A percentile compares a stretch with the other conserved stretches of the same genome.
phyloP scores from a whole-genome alignment of 2,113 vertebrate species.

The Aphyosemion australe region DNA sequence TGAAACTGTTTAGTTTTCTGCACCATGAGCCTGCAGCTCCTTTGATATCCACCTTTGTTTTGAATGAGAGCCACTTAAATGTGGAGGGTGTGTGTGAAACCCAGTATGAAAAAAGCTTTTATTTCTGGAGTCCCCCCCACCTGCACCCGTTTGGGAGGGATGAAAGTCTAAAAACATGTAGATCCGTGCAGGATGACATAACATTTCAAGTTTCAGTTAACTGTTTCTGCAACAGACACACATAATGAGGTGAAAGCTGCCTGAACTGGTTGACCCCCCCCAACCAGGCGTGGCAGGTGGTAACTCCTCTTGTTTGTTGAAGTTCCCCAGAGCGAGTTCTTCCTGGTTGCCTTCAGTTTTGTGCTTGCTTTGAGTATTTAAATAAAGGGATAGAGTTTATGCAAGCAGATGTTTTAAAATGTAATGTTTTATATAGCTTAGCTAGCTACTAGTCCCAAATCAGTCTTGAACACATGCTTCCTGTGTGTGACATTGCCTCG shows the following conservation, averaged over 20 bases:
- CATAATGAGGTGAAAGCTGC: not conserved
- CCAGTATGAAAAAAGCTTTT: conserved; percentile 14
- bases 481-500: too few relatives aligned
- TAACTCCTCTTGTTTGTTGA: not conserved
- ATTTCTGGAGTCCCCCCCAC: not conserved
- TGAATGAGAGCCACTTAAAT: conserved; percentile 11
- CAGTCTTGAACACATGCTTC: too few relatives aligned
- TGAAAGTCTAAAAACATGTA: not conserved
- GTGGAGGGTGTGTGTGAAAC: conserved; percentile 14
- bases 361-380: too few relatives aligned
- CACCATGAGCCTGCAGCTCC: not conserved
- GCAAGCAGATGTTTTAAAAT: too few relatives aligned
- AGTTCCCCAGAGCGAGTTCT: not conserved
- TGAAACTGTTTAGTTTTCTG: not conserved
- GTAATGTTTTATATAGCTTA: too few relatives aligned
- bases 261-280: not conserved
- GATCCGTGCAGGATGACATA: not conserved
- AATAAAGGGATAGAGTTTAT: too few relatives aligned
- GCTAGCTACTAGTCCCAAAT: too few relatives aligned
- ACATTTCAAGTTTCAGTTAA: not conserved
- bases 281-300: not conserved
- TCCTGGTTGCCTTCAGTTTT: too few relatives aligned
- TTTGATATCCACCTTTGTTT: conserved; percentile 21
- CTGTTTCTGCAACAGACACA: not conserved
- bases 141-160: too few relatives aligned